Base-by-base conservation (phyloP, 2,888 invertebrate genomes). In the Drosophila parthenogenetica region DNA sequence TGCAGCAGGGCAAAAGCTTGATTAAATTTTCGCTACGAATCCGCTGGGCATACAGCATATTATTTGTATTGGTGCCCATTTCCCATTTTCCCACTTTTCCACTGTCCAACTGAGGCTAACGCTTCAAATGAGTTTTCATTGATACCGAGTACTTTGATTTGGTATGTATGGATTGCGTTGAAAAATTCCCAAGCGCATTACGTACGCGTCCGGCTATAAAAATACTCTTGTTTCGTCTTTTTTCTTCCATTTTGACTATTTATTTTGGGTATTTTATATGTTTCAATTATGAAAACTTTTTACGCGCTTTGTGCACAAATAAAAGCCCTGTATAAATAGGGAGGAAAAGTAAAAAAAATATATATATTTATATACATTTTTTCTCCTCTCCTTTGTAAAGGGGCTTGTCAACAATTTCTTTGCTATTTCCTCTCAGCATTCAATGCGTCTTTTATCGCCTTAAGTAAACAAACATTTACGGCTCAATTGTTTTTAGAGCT, bases 241-340 rank as follows among this genome's bases (percentile, higher is more conserved):
- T 5, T 10, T 45, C 35, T 19, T n/a, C 17, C 46, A 68, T 58
- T 57, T 69, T 11, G 57, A 48, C 57, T 72, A 45, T 62, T 64
- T 63, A 65, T 22, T 37, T 46, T 51, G 57, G 40, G 43, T 51
- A 35, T 77, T 77, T 73, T 76, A 69, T 81, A 65, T 77, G 78
- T 83, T 86, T 86, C 82, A 82, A 82, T 82, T 85, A 82, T 85
- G 73, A 85, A 85, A 82, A 82, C 59, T 79, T 79, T 77, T 58
- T 63, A 50, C 70, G 53, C 55, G 45, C 45, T 16, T 11, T 39
- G 37, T 17, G 50, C 62, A 49, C 43, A 62, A 46, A 3, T 16
- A 53, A 70, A 59, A 60, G 25, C 35, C 35, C 43, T 45, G 16
- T 25, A 40, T 32, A 67, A 54, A 49, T 40, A 40, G 39, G 49